Evolutionary conservation across 2,113 vertebrate genomes (phyloP).

Genomic region (Amazona guildingii): DNA sequence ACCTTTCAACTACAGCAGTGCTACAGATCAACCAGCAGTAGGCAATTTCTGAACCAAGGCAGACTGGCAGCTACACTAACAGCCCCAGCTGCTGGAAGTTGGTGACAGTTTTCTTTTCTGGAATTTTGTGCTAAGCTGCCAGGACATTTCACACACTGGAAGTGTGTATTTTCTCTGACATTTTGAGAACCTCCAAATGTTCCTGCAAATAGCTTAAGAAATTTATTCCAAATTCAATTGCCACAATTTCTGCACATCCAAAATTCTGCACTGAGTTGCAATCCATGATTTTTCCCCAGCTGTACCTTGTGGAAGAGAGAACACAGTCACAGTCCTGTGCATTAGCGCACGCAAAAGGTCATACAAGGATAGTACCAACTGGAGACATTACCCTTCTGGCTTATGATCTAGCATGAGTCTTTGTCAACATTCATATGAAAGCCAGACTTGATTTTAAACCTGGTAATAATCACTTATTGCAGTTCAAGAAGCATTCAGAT

Average conservation of each 20-base stretch:
- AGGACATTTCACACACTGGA: conserved; percentile 9
- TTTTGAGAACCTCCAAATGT: background rate
- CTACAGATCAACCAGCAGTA: conserved; percentile 25
- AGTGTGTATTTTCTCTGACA: conserved; percentile 20
- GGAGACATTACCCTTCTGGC: background rate
- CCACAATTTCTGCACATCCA: background rate
- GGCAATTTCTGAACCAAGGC: conserved; percentile 8
- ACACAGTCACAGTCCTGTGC: background rate
- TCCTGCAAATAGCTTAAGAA: background rate
- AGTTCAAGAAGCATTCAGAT: background rate
- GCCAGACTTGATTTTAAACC: background rate
- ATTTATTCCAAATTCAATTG: background rate
- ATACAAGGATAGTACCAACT: background rate
- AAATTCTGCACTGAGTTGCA: background rate
- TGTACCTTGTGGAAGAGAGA: background rate
- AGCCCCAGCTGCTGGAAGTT: conserved; percentile 62
- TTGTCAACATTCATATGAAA: background rate
- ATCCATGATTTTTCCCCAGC: background rate
- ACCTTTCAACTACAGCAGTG: conserved; percentile 21
- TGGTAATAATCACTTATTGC: background rate
- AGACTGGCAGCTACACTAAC: conserved; percentile 56
- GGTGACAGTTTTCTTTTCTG: conserved; percentile 49
- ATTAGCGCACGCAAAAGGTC: background rate
- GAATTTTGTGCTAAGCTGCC: conserved; percentile 18
- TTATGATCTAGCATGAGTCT: background rate